Evolutionary conservation across 2,888 invertebrate species (phyloP), one percentile per base, ranked within the genome.

Genomic region (Priocnemis perturbator): DNA sequence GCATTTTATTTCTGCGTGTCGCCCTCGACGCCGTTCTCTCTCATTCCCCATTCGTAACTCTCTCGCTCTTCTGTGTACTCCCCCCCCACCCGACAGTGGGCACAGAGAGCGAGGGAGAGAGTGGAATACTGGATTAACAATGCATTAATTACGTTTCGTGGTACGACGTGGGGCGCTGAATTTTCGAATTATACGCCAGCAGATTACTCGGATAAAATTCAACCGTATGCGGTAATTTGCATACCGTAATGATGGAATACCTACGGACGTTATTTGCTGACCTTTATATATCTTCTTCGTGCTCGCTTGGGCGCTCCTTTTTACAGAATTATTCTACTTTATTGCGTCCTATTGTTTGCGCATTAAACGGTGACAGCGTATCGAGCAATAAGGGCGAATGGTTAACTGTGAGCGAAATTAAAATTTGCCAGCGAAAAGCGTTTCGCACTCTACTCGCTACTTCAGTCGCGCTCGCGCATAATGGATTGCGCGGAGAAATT

Each of bases 171-270:
- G 69, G 66, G 64, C 37, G 71, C 73, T 79, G 79, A 83, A 83
- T 83, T 85, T 84, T 76, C 81, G 79, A 85, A 86, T 85, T 83
- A 83, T 81, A 77, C 78, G 64, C 71, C 76, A 79, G 78, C 81
- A 83, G 83, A 86, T 86, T 86, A 83, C 80, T 73, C 74, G 84
- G 81, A 84, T 84, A 83, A 87, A 87, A 86, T 86, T 84, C 81
- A 78, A 77, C 74, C 78, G 79, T 77, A 77, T 73, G 76, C 72
- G 65, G 74, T 67, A 71, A 87, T 87, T 85, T 85, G 81, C 74
- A 70, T 73, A 67, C 45, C 71, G 65, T 69, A 73, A 75, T 71
- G 71, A 73, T 56, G 73, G 64, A 55, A 68, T 69, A 69, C 67
- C 69, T 61, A 37, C 11, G 37, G 37, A 37, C 37, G 37, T 37